These are phyloP conservation scores for Thamnaconus septentrionalis DNA, from an alignment of 2,113 vertebrate genomes.

Conservation along the genomic window DNA sequence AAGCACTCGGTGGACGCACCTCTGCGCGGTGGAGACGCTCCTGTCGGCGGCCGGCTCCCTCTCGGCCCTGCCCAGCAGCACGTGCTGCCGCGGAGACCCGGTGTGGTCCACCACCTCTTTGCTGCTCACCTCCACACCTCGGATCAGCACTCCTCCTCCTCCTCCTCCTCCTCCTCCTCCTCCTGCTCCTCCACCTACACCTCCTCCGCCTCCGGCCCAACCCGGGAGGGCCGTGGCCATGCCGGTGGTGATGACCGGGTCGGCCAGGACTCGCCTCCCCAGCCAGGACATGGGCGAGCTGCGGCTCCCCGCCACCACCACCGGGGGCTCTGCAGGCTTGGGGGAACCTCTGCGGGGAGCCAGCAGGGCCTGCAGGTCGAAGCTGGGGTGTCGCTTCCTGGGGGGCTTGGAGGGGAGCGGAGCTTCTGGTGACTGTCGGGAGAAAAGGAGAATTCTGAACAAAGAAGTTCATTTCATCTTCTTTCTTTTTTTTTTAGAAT, in stretches of 20 bases:
- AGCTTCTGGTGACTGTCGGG: conserved; percentile 62
- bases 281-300: conserved; percentile 79
- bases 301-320: conserved; percentile 33
- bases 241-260: conserved; percentile 69
- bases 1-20: conserved; percentile 31
- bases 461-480: no score
- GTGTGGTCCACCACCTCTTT: conserved; percentile 89
- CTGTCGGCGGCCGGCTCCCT: conserved; percentile 70
- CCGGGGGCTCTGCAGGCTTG: conserved; percentile 55
- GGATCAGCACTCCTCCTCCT: conserved; percentile 79
- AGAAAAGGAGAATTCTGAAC: no score
- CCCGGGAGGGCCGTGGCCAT: conserved; percentile 67
- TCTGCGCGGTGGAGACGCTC: conserved; percentile 57
- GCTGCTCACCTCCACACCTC: conserved; percentile 91
- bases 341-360: conserved; percentile 64
- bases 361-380: conserved; percentile 80
- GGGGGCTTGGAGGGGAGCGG: conserved; percentile 72
- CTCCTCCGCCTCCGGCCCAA: conserved; percentile 48
- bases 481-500: no score
- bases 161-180: conserved; percentile 20
- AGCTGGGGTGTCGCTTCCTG: conserved; percentile 78
- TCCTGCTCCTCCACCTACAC: conserved; percentile 30
- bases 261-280: conserved; percentile 57
- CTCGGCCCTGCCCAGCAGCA: conserved; percentile 81
- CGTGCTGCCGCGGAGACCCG: conserved; percentile 84